Base-by-base conservation (phyloP, 2,888 invertebrate genomes). In the Magallana nippona region DNA sequence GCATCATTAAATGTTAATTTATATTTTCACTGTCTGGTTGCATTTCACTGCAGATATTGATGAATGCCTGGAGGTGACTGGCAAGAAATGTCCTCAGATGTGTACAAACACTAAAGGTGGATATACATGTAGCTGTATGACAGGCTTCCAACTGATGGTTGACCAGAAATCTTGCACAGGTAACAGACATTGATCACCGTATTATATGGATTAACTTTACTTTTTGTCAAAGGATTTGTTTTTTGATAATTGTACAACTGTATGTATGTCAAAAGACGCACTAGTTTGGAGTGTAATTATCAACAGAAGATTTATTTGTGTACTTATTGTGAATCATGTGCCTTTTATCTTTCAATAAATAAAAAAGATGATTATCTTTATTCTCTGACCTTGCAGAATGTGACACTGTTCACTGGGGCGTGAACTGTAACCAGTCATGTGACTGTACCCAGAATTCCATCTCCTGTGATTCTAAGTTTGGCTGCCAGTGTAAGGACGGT, bases 81-180 rank as follows among this genome's bases (percentile, higher is more conserved):
- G 78, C 58, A 84, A 58, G 5, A 71, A 71, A 71, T 87, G 88
- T 79, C 79, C 79, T 11, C 89, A 89, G 77, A 82, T 71, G 1
- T 89, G 89, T 84, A 78, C 78, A 10, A 88, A 89, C 80, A 87
- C 81, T 11, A 82, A 79, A 13, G 89, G 89, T 0, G 82, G 86
- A 0, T 86, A 82, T 57, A 80, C 44, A 13, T 89, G 89, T 82
- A 77, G 82, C 19, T 89, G 89, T 80, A 84, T 85, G 22, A 8
- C 77, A 13, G 89, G 89, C 17, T 87, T 77, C 56, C 56, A 82
- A 8, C 85, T 89, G 10, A 82, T 78, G 55, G 58, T 81, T 10
- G 87, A 89, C 63, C 86, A 84, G 44, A 83, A 78, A 22, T 71
- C 83, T 1, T 89, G 89, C 81, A 62, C 71, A 71, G 15, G 71